phyloP scores from a whole-genome alignment of 2,888 invertebrate species.

The Drosophila paranaensis region DNA sequence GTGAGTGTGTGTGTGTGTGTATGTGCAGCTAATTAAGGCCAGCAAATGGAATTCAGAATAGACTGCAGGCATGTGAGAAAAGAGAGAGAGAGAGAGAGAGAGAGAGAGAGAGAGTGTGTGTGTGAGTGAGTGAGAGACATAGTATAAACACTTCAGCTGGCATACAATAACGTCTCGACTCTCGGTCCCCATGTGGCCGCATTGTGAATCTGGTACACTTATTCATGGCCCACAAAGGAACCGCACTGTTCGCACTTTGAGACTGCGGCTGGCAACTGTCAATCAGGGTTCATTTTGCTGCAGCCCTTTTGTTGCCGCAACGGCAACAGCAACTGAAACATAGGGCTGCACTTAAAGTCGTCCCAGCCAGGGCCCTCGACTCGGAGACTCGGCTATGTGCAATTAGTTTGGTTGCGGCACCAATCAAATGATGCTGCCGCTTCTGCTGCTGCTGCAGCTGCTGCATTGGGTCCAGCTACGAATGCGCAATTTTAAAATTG shows the following conservation, averaged over 20 bases:
- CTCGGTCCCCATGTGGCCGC: neutral
- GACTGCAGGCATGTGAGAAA: neutral
- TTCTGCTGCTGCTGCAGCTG: conserved; percentile 21
- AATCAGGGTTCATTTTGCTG: conserved; percentile 50
- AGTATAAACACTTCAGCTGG: conserved; percentile 4
- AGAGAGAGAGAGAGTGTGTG: neutral
- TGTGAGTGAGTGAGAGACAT: neutral
- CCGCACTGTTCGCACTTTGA: conserved; percentile 16
- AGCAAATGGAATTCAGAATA: conserved; percentile 28
- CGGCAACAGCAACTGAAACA: conserved; percentile 6
- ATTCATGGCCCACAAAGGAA: conserved; percentile 27
- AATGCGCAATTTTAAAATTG: conserved; percentile 57
- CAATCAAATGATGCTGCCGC: conserved; percentile 48
- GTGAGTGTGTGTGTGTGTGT: neutral
- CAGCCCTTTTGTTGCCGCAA: conserved; percentile 31
- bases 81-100: neutral
- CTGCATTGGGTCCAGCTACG: conserved; percentile 36
- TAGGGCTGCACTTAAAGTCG: conserved; percentile 5
- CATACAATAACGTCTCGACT: conserved; percentile 3
- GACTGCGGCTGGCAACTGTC: conserved; percentile 27
- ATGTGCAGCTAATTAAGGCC: conserved; percentile 18
- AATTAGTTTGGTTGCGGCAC: conserved; percentile 48
- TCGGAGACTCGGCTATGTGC: conserved; percentile 31
- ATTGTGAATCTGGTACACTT: conserved; percentile 11
- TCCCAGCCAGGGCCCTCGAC: conserved; percentile 7